A percentile compares a stretch with the other conserved stretches of the same genome.
Conservation (phyloP, 2,113 vertebrate genomes). For the Elaphurus davidianus region DNA sequence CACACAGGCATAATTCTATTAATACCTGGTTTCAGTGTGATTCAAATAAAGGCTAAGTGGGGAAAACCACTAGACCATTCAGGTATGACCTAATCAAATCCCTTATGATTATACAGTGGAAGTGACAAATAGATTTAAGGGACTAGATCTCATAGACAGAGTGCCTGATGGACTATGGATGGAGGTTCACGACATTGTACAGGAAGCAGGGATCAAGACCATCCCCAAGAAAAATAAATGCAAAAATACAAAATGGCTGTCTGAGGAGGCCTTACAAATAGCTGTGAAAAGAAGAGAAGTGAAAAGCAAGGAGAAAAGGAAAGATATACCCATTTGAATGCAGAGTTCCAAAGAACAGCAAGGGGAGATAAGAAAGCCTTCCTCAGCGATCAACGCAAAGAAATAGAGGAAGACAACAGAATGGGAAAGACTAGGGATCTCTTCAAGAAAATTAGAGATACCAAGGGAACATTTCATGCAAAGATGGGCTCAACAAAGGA, state of each 20-base stretch:
- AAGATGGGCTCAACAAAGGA: neutral
- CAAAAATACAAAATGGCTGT: neutral
- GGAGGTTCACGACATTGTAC: rapidly evolving
- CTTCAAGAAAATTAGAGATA: neutral
- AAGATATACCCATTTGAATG: neutral
- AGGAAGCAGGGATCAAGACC: neutral
- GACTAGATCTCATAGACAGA: neutral
- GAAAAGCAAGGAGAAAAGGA: neutral
- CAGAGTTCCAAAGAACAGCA: neutral
- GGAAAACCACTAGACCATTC: neutral
- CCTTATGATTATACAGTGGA: neutral
- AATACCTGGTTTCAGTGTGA: neutral
- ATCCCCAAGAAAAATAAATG: neutral
- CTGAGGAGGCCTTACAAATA: neutral
- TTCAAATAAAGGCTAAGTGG: neutral
- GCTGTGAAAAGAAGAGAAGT: neutral
- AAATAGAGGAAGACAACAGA: neutral
- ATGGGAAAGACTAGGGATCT: neutral
- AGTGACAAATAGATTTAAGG: neutral
- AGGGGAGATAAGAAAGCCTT: neutral
- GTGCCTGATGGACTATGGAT: neutral
- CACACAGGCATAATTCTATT: neutral
- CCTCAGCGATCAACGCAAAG: neutral
- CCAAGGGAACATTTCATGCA: neutral
- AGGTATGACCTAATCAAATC: neutral